These are phyloP conservation scores for Enhydra lutris DNA, from an alignment of 2,113 vertebrate genomes.

Conservation along the genomic window DNA sequence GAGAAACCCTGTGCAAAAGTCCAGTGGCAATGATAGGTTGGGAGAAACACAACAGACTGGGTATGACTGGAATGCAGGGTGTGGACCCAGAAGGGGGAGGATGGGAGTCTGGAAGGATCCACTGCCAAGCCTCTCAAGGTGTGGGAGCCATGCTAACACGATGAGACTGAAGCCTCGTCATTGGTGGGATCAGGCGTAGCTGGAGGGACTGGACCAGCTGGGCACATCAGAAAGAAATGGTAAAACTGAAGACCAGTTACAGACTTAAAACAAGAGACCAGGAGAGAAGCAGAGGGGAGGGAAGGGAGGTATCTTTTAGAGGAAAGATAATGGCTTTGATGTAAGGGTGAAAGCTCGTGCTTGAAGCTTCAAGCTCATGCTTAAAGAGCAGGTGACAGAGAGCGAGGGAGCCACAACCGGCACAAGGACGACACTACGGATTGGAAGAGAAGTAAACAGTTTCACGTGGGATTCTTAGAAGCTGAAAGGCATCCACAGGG, in stretches of 20 bases:
- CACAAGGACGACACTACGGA: neutral
- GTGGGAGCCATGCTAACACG: neutral
- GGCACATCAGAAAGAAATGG: neutral
- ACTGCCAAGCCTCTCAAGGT: neutral
- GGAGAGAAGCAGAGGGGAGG: neutral
- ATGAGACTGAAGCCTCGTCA: neutral
- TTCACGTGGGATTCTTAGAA: neutral
- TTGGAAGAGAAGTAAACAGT: neutral
- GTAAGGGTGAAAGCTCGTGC: neutral
- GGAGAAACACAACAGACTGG: neutral
- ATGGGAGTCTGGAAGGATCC: neutral
- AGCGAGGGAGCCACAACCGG: neutral
- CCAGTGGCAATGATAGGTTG: neutral
- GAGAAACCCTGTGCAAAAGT: neutral
- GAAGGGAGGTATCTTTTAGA: neutral
- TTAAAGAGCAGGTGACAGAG: neutral
- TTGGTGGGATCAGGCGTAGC: neutral
- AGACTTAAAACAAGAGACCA: neutral
- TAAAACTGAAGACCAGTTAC: neutral
- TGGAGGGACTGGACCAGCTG: neutral
- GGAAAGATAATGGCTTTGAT: neutral
- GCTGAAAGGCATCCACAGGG: neutral
- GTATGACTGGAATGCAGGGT: neutral
- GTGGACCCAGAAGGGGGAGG: neutral
- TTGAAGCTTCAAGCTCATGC: neutral